A percentile compares a stretch with the other conserved stretches of the same genome.
Conservation (phyloP, 2,113 vertebrate species). For the Scytalopus superciliaris region DNA sequence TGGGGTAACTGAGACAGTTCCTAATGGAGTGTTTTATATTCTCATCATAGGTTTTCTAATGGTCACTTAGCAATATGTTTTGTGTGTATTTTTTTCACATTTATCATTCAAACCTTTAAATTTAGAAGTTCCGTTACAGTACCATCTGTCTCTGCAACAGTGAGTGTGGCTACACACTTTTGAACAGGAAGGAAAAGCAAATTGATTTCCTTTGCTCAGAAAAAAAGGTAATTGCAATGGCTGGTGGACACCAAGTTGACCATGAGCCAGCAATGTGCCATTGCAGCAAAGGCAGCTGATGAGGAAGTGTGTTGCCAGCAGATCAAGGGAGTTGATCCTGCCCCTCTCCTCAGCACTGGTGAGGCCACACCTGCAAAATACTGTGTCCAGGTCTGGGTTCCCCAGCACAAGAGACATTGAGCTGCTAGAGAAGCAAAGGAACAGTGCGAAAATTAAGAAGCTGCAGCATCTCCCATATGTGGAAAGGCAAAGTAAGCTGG, state of each 20-base stretch:
- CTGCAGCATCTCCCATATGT: neutral
- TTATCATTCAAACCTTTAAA: conserved; percentile 46
- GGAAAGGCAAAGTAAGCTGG: neutral
- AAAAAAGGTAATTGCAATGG: neutral
- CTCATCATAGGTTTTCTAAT: neutral
- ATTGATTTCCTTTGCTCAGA: neutral
- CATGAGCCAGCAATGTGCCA: neutral
- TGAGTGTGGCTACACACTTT: neutral
- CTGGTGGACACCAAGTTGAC: neutral
- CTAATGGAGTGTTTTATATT: conserved; percentile 12
- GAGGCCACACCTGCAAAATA: neutral
- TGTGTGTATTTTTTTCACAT: conserved; percentile 19
- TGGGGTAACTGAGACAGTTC: conserved; percentile 1
- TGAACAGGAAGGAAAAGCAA: neutral
- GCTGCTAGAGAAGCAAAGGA: neutral
- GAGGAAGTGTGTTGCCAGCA: neutral
- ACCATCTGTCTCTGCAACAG: neutral
- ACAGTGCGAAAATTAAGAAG: neutral
- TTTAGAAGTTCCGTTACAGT: conserved; percentile 22
- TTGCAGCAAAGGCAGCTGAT: neutral
- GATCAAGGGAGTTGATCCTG: neutral
- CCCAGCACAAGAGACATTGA: neutral
- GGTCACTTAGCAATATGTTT: conserved; percentile 27
- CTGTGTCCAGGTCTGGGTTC: neutral
- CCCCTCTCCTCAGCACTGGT: neutral